These are phyloP conservation scores for Diacarnus erythraeanus DNA, from an alignment of 37 sponge, comb jelly and placozoan genomes.

Conservation along the genomic window DNA sequence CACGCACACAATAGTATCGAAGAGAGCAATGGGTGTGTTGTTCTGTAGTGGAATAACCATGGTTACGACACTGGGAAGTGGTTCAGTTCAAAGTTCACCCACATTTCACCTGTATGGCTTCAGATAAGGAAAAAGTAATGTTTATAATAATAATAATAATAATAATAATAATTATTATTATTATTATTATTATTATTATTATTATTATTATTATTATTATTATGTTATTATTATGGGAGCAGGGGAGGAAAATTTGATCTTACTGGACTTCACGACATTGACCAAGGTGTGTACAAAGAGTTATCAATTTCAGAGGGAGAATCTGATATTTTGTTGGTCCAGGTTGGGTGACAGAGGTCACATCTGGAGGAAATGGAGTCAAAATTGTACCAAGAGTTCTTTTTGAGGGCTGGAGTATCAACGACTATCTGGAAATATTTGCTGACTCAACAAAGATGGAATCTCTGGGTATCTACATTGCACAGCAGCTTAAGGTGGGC, in stretches of 20 bases:
- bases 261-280: slow-evolving; percentile 92
- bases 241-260: slow-evolving; percentile 38
- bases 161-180: too few species aligned
- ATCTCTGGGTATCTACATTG: slow-evolving; percentile 39
- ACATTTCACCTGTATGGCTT: slow-evolving; percentile 96
- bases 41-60: slow-evolving; percentile 91
- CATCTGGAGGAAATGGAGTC: slow-evolving; percentile 24
- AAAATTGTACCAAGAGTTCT: slow-evolving; percentile 89
- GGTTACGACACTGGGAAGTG: slow-evolving; percentile 94
- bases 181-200: too few species aligned
- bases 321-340: background rate
- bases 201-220: too few species aligned
- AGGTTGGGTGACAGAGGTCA: slow-evolving; percentile 85
- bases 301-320: too few species aligned
- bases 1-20: too few species aligned
- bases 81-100: slow-evolving; percentile 90
- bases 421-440: slow-evolving; percentile 67
- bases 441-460: slow-evolving; percentile 26
- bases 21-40: too few species aligned
- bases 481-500: slow-evolving; percentile 42
- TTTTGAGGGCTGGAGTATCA: slow-evolving; percentile 89
- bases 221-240: too few species aligned
- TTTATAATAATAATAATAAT: too few species aligned
- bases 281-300: slow-evolving; percentile 85
- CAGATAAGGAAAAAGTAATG: slow-evolving; percentile 69